Base-by-base conservation (phyloP, 2,888 invertebrate genomes). In the Hydraecia micacea region DNA sequence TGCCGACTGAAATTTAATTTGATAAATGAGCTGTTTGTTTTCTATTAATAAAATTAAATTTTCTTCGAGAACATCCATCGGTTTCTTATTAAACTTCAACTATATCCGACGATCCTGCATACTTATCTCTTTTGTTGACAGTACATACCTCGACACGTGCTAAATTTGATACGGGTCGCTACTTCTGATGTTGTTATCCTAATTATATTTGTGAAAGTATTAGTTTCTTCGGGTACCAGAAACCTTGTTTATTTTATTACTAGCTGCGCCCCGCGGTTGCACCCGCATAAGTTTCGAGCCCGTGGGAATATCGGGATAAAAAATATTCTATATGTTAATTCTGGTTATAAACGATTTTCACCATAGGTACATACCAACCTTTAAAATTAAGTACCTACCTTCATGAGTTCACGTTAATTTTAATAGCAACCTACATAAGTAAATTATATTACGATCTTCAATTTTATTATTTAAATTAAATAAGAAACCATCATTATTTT, bases 111-210 rank as follows among this genome's bases (percentile, higher is more conserved):
- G n/a, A n/a, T n/a, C n/a, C n/a, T n/a, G n/a, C n/a, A n/a, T n/a
- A n/a, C n/a, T n/a, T n/a, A n/a, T n/a, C n/a, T n/a, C n/a, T n/a
- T n/a, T n/a, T n/a, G n/a, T n/a, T n/a, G n/a, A n/a, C n/a, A 2
- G 52, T 52, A 55, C 55, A n/a, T n/a, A 58, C n/a, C 55, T n/a
- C 36, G 42, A 62, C 63, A 71, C 67, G 62, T 69, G 18, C 46
- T 49, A 39, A 68, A 49, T 60, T 79, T 77, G 83, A 70, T 60
- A 60, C 66, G 77, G 80, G 80, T 77, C 70, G 52, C 55, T 39
- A 55, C 18, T 28, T 70, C 58, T 77, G 69, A 60, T 80, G 42
- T 39, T 76, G 3, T 69, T 77, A 36, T 15, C 65, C 25, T 60
- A 62, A 73, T 81, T 77, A 67, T 82, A 66, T 66, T 83, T 55